A percentile compares a stretch with the other conserved stretches of the same genome.
These are phyloP conservation scores for Aurelia aurita DNA, from an alignment of 30 jellyfish, hydroid and myxozoan species.

Conservation along the genomic window DNA sequence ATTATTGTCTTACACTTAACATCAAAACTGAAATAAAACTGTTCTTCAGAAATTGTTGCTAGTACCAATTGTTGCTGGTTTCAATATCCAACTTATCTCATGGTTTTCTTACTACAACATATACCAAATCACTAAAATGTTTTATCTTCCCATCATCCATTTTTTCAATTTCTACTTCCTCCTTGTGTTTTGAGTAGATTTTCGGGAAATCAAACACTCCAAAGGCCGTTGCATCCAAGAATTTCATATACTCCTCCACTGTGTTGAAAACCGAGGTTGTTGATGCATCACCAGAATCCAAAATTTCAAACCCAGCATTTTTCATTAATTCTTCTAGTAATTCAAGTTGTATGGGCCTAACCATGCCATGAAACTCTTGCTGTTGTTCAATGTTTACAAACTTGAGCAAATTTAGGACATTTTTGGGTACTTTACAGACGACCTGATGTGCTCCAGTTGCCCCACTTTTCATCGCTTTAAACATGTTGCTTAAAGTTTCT, in stretches of 20 bases:
- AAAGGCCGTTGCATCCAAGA: not conserved
- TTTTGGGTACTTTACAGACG: not conserved
- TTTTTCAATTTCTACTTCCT: not conserved
- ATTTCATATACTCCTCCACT: not conserved
- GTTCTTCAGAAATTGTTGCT: too few species aligned
- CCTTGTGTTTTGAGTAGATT: not conserved
- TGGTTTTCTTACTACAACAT: not conserved
- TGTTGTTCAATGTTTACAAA: constrained; percentile 1
- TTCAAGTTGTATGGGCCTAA: not conserved
- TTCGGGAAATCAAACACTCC: not conserved
- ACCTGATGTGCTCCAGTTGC: constrained; percentile 17
- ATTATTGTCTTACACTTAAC: too few species aligned
- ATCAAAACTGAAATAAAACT: too few species aligned
- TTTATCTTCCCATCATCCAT: not conserved
- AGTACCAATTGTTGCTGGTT: too few species aligned
- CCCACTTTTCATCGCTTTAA: constrained; percentile 21
- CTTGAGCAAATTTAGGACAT: constrained; percentile 8
- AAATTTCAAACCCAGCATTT: constrained; percentile 4
- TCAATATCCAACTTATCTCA: too few species aligned
- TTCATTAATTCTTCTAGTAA: not conserved
- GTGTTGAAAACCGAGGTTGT: not conserved
- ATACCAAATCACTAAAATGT: not conserved
- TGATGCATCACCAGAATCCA: not conserved
- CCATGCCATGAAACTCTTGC: not conserved
- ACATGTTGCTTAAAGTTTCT: not conserved